Evolutionary conservation across 2,888 invertebrate species (phyloP).

Genomic region (Gastrophysa polygoni): DNA sequence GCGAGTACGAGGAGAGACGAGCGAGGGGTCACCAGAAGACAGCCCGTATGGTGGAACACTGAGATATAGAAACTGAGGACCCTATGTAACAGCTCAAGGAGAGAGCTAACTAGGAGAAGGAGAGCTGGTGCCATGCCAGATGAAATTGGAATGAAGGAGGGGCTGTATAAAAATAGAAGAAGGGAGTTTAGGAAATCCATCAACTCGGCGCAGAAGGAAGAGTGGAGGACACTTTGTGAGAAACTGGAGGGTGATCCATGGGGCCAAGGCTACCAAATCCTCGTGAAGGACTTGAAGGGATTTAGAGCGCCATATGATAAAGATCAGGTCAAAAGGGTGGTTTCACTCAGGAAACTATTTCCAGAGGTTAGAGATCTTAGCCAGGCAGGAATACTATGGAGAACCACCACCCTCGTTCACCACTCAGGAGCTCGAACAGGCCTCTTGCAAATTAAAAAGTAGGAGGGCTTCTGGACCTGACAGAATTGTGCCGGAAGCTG

Average conservation of each 20-base stretch:
- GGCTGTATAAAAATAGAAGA: not conserved
- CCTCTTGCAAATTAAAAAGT: conserved; percentile 2
- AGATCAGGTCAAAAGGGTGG: no score
- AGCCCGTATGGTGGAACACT: no score
- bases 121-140: not conserved
- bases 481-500: not conserved
- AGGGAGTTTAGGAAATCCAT: not conserved
- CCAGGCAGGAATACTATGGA: no score
- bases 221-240: not conserved
- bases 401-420: not conserved
- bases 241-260: conserved; percentile 4
- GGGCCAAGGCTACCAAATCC: conserved; percentile 1
- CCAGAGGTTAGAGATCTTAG: not conserved
- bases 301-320: no score
- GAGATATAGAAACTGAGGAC: no score
- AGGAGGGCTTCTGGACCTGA: conserved; percentile 24
- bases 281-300: not conserved
- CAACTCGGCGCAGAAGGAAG: not conserved
- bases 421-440: conserved; percentile 14
- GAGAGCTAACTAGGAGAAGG: not conserved
- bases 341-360: not conserved
- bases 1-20: no score
- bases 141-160: not conserved
- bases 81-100: not conserved
- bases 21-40: no score